phyloP scores from a whole-genome alignment of 92 coral and sea anemone species.

The Chrysogorgia sp. region DNA sequence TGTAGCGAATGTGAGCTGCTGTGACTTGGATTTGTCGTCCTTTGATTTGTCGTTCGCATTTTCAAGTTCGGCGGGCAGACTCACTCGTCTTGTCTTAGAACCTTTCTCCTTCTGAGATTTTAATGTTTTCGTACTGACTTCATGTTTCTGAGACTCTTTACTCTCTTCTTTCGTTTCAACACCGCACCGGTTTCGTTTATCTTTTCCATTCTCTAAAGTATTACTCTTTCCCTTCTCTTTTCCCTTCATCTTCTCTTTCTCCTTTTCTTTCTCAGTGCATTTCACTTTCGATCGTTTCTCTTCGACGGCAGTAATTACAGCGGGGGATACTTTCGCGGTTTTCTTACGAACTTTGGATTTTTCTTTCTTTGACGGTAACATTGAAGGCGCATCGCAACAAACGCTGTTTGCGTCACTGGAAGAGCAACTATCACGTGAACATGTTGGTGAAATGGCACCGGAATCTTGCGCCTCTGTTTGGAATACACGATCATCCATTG shows the following conservation, averaged over 20 bases:
- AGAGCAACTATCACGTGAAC: conserved; percentile 28
- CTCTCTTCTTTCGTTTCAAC: conserved; percentile 54
- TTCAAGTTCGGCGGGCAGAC: conserved; percentile 63
- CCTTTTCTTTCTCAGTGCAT: conserved; percentile 55
- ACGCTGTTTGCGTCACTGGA: conserved; percentile 35
- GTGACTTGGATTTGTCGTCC: conserved; percentile 31
- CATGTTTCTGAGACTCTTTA: conserved; percentile 70
- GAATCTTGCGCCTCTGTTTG: conserved; percentile 15
- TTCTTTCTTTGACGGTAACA: conserved; percentile 47
- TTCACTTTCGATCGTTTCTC: conserved; percentile 38
- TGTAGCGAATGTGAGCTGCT: conserved; percentile 33
- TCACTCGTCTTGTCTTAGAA: conserved; percentile 58
- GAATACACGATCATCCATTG: conserved; percentile 1
- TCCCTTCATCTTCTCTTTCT: conserved; percentile 77
- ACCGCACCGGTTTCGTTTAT: conserved; percentile 53
- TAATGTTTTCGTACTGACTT: conserved; percentile 55
- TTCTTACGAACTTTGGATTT: conserved; percentile 46
- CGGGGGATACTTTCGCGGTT: conserved; percentile 36
- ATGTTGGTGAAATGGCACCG: conserved; percentile 10
- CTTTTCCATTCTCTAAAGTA: conserved; percentile 42
- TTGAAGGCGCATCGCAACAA: conserved; percentile 46
- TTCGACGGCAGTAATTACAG: conserved; percentile 8
- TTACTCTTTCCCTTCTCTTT: conserved; percentile 64
- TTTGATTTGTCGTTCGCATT: conserved; percentile 28
- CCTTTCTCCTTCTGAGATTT: conserved; percentile 32